These are phyloP conservation scores for Macrotus californicus DNA, from an alignment of 2,113 vertebrate genomes.

Conservation along the genomic window DNA sequence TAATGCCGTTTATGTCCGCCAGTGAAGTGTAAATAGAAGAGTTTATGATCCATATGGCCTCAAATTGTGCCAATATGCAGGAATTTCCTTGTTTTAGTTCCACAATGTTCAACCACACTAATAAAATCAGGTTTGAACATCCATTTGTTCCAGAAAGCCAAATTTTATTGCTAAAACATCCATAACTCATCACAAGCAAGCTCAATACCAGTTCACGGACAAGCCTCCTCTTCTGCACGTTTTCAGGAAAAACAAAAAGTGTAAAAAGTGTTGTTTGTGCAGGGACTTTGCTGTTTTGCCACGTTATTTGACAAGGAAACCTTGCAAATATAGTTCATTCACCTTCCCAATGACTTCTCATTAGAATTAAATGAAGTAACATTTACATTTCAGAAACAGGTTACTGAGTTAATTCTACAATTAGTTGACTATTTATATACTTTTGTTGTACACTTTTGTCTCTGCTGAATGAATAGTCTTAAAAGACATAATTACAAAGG, in stretches of 20 bases:
- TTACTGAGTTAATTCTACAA: slow-evolving; percentile 53
- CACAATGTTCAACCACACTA: slow-evolving; percentile 72
- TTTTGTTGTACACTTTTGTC: slow-evolving; percentile 26
- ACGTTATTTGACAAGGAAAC: slow-evolving; percentile 57
- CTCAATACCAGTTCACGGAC: slow-evolving; percentile 57
- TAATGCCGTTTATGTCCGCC: slow-evolving; percentile 67
- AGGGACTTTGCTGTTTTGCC: slow-evolving; percentile 57
- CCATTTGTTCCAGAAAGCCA: slow-evolving; percentile 76
- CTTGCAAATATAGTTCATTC: slow-evolving; percentile 65
- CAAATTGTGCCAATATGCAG: slow-evolving; percentile 74
- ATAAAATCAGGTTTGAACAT: slow-evolving; percentile 77
- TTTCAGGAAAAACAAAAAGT: slow-evolving; percentile 51
- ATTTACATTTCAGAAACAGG: slow-evolving; percentile 47
- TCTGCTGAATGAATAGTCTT: not conserved
- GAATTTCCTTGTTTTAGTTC: slow-evolving; percentile 77
- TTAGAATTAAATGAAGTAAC: slow-evolving; percentile 68
- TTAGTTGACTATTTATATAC: slow-evolving; percentile 35
- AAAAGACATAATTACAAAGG: not conserved
- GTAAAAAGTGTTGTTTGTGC: not conserved
- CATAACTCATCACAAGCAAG: slow-evolving; percentile 78
- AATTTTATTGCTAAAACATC: slow-evolving; percentile 75
- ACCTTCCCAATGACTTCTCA: slow-evolving; percentile 53
- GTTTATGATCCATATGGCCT: slow-evolving; percentile 77
- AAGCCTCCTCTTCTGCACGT: slow-evolving; percentile 51
- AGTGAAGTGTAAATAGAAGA: slow-evolving; percentile 71